These are phyloP conservation scores for Misgurnus mizolepis DNA, from an alignment of 2,113 vertebrate genomes.

Conservation along the genomic window DNA sequence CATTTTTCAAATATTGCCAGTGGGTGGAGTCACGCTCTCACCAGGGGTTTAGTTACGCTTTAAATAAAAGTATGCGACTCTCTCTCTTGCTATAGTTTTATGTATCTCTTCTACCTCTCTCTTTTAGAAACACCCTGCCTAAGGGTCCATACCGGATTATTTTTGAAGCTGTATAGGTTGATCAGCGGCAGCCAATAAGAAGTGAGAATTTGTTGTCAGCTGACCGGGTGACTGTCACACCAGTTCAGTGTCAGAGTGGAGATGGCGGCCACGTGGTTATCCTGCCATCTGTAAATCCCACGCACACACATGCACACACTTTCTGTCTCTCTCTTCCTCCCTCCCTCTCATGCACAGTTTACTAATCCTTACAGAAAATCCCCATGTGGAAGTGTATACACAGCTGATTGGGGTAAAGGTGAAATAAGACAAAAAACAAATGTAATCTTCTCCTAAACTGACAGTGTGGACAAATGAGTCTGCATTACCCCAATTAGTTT, in stretches of 20 bases:
- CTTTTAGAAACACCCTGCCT: slow-evolving; percentile 13
- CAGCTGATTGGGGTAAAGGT: slow-evolving; percentile 45
- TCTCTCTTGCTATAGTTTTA: neutral
- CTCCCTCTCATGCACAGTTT: neutral
- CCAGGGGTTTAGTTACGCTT: neutral
- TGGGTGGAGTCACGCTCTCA: no score
- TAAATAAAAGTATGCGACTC: neutral
- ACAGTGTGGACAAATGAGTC: neutral
- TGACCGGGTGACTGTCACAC: slow-evolving; percentile 48
- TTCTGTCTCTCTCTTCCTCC: slow-evolving; percentile 4
- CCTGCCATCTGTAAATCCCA: slow-evolving; percentile 13
- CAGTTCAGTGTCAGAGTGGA: slow-evolving; percentile 49
- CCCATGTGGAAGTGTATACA: slow-evolving; percentile 39
- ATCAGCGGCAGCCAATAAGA: slow-evolving; percentile 48
- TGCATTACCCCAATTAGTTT: neutral
- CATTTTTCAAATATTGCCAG: no score
- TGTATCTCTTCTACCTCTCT: neutral
- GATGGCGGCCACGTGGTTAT: slow-evolving; percentile 48
- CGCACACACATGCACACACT: neutral
- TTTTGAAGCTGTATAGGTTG: slow-evolving; percentile 46
- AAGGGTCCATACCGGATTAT: slow-evolving; percentile 28
- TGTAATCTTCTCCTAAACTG: slow-evolving; percentile 17
- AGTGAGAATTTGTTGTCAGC: slow-evolving; percentile 14
- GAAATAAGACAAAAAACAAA: slow-evolving; percentile 12
- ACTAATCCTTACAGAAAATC: slow-evolving; percentile 30